Base-by-base conservation (phyloP, 1,140 invertebrate species). In the Drosophila pallidifrons region DNA sequence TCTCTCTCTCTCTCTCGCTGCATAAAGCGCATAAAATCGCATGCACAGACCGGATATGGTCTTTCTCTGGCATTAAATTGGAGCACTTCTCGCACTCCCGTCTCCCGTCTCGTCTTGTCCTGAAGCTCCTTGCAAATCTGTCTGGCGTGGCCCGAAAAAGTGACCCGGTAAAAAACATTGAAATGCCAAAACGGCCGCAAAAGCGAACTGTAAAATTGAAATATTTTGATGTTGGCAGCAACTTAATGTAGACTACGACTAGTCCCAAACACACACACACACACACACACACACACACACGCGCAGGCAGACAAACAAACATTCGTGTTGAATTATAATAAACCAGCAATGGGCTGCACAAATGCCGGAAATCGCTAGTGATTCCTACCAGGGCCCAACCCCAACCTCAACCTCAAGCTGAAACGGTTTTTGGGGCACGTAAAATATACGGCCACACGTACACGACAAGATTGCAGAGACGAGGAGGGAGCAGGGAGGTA, bases 291-390 rank as follows among this genome's bases (percentile, higher is more conserved):
- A 32, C 54, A 45, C n/a, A n/a, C n/a, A n/a, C n/a, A n/a, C n/a
- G n/a, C 75, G 11, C 20, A 35, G 13, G 38, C 41, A 55, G 47
- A 54, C 38, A 20, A 16, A 54, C 35, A 59, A 47, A 71, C 82
- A 79, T 77, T 88, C 80, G 80, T 88, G 83, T 80, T 88, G 83
- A 88, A 88, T 88, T 88, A 88, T 88, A 88, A 88, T 88, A 88
- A 83, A 88, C 80, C 85, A 88, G 77, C 82, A 77, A 88, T 81
- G 81, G 82, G 81, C 81, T 78, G 66, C 71, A 64, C 78, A 87
- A 86, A 87, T 85, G 75, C 83, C 85, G 85, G 85, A 88, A 89
- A 89, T 88, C 85, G 85, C 81, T 83, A 83, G 79, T 86, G 78
- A 38, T 38, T 7, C 35, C 35, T 38, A 3, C 35, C 35, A 38